Conservation (phyloP, 2,113 vertebrate species). For the Cyprinodon variegatus region DNA sequence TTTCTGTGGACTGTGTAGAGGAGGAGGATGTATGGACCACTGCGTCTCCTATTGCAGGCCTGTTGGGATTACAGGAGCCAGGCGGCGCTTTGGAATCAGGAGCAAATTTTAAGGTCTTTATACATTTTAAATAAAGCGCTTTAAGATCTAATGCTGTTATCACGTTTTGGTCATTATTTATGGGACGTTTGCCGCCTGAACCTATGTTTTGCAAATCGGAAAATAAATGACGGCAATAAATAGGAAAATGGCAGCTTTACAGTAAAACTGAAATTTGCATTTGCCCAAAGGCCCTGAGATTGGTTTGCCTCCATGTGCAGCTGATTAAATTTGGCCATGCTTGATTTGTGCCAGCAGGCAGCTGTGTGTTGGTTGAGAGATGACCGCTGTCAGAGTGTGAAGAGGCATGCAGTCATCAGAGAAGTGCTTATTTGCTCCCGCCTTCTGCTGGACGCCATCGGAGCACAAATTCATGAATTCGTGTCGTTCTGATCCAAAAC, state of each 20-base stretch:
- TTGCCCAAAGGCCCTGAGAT: slow-evolving; percentile 16
- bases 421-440: slow-evolving; percentile 69
- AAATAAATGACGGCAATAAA: not conserved
- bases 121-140: slow-evolving; percentile 16
- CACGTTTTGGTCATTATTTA: not conserved
- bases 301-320: slow-evolving; percentile 40
- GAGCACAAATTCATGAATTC: slow-evolving; percentile 74
- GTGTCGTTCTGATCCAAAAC: slow-evolving; percentile 82
- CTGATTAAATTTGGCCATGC: slow-evolving; percentile 51
- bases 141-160: not conserved
- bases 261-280: slow-evolving; percentile 19
- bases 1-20: slow-evolving; percentile 35
- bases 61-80: slow-evolving; percentile 23
- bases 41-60: slow-evolving; percentile 34
- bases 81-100: not conserved
- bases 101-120: slow-evolving; percentile 23
- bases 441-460: slow-evolving; percentile 66
- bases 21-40: slow-evolving; percentile 39
- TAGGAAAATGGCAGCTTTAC: not conserved
- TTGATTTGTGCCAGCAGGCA: slow-evolving; percentile 62
- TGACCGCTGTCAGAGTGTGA: slow-evolving; percentile 28
- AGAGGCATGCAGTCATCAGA: slow-evolving; percentile 44
- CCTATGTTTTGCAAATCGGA: not conserved
- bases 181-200: not conserved
- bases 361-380: slow-evolving; percentile 45